Conservation (phyloP, 1,140 invertebrate genomes). For the Bombyx mori region DNA sequence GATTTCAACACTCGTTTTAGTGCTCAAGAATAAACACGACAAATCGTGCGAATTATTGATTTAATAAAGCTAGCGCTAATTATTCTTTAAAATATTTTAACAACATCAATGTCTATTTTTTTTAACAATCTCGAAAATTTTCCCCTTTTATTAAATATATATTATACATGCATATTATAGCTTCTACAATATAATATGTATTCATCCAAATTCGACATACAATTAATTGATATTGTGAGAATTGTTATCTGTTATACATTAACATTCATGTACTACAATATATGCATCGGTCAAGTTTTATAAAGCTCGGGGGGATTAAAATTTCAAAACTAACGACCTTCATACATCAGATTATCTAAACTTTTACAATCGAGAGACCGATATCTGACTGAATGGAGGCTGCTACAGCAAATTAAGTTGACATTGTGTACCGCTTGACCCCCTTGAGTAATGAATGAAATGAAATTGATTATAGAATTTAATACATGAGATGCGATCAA, state of each 20-base stretch:
- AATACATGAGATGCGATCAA: too few relatives aligned
- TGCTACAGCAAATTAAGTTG: slow-evolving; percentile 34
- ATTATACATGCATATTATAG: too few relatives aligned
- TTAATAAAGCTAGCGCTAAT: slow-evolving; percentile 19
- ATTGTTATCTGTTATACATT: too few relatives aligned
- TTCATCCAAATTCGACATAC: too few relatives aligned
- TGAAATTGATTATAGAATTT: too few relatives aligned
- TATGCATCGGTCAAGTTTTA: slow-evolving; percentile 20
- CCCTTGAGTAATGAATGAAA: slow-evolving; percentile 17
- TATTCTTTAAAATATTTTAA: background rate
- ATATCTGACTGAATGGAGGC: slow-evolving; percentile 28
- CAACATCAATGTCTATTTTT: too few relatives aligned
- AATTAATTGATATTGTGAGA: too few relatives aligned
- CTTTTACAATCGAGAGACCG: slow-evolving; percentile 45
- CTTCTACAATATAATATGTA: too few relatives aligned
- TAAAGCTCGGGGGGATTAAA: slow-evolving; percentile 41
- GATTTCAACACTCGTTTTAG: slow-evolving; percentile 27
- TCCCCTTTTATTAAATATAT: too few relatives aligned
- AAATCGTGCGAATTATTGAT: slow-evolving; percentile 12
- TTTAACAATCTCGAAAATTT: too few relatives aligned
- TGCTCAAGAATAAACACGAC: slow-evolving; percentile 15
- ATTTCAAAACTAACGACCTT: slow-evolving; percentile 52
- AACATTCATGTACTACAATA: too few relatives aligned
- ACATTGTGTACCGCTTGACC: slow-evolving; percentile 31
- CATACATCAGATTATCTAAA: slow-evolving; percentile 47